Percentiles rank a stretch among this genome's conserved stretches.
Evolutionary conservation across 2,888 invertebrate genomes (phyloP).

Genomic region (Petrolisthes cinctipes): DNA sequence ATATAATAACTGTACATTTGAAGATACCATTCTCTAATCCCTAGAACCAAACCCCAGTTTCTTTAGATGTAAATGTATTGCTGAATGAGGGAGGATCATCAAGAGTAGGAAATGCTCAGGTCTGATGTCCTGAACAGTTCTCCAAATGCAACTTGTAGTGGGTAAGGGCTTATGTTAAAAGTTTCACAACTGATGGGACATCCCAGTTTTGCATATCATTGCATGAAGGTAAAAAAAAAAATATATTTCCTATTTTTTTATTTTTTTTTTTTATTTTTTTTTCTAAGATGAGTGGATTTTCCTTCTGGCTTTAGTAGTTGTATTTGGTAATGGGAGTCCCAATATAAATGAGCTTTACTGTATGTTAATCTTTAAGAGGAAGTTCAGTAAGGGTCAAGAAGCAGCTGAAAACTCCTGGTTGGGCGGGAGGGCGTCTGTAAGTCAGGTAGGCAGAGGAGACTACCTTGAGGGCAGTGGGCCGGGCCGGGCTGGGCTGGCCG

Average conservation of each 20-base stretch:
- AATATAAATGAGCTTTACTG: constrained; percentile 45
- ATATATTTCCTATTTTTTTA: neutral
- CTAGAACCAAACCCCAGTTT: constrained; percentile 59
- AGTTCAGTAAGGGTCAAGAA: constrained; percentile 46
- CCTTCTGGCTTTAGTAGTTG: constrained; percentile 32
- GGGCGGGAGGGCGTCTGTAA: constrained; percentile 65
- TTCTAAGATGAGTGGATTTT: constrained; percentile 5
- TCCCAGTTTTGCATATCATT: constrained; percentile 34
- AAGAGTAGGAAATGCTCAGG: constrained; percentile 35
- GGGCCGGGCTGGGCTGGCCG: constrained; percentile 48
- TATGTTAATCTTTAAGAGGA: constrained; percentile 54
- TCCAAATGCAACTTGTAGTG: constrained; percentile 48
- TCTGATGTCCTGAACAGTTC: constrained; percentile 47
- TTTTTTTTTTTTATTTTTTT: constrained; percentile 1
- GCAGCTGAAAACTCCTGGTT: constrained; percentile 62
- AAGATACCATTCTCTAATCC: constrained; percentile 56
- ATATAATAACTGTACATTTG: neutral
- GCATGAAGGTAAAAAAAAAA: constrained; percentile 53
- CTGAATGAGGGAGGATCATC: constrained; percentile 52
- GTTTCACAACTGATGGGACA: constrained; percentile 39
- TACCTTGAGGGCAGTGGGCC: constrained; percentile 46
- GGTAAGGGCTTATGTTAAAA: constrained; percentile 54
- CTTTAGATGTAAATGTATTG: constrained; percentile 33
- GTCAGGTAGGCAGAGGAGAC: constrained; percentile 52
- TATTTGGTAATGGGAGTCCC: constrained; percentile 54